phyloP scores from a whole-genome alignment of 1,140 invertebrate species.

The Drosophila sucinea region DNA sequence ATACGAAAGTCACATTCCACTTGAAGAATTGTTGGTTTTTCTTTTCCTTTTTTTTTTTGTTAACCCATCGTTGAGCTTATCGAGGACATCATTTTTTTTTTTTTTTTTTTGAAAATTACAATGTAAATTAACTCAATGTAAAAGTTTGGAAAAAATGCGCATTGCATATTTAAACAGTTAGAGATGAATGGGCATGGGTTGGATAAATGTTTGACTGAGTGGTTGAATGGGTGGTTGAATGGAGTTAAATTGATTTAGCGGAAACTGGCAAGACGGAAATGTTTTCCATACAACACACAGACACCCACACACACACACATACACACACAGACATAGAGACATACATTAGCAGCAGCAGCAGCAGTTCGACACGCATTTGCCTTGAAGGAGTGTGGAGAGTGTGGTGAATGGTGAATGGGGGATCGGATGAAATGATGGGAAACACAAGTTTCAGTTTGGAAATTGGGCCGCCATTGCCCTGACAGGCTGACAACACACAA shows the following conservation, averaged over 20 bases:
- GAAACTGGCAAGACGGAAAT: constrained; percentile 56
- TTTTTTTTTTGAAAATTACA: constrained; percentile 44
- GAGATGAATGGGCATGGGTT: constrained; percentile 21
- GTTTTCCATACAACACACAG: constrained; percentile 47
- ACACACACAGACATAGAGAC: constrained; percentile 1
- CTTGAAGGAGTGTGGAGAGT: constrained; percentile 21
- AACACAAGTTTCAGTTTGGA: constrained; percentile 63
- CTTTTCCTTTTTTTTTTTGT: constrained; percentile 48
- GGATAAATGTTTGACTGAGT: constrained; percentile 5
- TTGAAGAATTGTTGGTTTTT: constrained; percentile 3
- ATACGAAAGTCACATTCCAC: background rate
- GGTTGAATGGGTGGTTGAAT: constrained; percentile 17
- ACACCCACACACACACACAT: background rate
- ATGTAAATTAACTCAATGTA: constrained; percentile 61
- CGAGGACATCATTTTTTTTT: constrained; percentile 38
- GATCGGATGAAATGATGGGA: constrained; percentile 18
- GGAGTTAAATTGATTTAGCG: constrained; percentile 53
- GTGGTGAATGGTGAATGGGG: background rate
- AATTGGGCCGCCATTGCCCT: constrained; percentile 60
- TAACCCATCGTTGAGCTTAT: constrained; percentile 35
- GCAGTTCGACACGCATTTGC: constrained; percentile 68
- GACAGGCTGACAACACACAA: constrained; percentile 52
- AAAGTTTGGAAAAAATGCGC: constrained; percentile 39
- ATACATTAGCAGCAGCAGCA: constrained; percentile 42
- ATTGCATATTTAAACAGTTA: constrained; percentile 48